These are phyloP conservation scores for Chlorodrepanis virens DNA, from an alignment of 2,113 vertebrate genomes.

Conservation along the genomic window DNA sequence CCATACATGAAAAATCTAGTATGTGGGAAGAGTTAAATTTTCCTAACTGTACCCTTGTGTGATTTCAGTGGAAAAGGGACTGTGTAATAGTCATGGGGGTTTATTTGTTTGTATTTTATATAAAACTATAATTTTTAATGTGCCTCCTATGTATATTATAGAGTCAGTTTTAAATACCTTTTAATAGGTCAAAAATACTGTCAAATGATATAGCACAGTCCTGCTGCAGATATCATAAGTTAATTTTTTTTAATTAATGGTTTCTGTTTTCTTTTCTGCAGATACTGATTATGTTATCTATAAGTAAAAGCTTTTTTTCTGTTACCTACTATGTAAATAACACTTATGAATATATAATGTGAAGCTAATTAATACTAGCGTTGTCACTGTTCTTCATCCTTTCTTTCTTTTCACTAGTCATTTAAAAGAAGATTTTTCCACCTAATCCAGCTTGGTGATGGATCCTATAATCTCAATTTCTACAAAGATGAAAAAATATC, in stretches of 20 bases:
- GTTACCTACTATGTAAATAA: not conserved
- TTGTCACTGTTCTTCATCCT: not conserved
- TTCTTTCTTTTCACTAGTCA: conserved; percentile 76
- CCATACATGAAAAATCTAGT: not conserved
- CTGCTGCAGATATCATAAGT: not conserved
- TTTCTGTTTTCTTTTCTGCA: not conserved
- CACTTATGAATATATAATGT: not conserved
- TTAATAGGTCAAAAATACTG: not conserved
- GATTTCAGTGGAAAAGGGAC: not conserved
- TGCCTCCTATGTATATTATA: not conserved
- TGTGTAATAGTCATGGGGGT: not conserved
- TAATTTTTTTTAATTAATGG: not conserved
- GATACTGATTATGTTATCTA: not conserved
- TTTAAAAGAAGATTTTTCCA: conserved; percentile 99
- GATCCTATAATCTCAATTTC: conserved; percentile 98
- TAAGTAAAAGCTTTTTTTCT: not conserved
- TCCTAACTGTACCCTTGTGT: not conserved
- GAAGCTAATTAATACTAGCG: not conserved
- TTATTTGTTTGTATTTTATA: not conserved
- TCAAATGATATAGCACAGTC: not conserved
- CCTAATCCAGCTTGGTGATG: conserved; percentile 93
- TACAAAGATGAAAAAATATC: conserved; percentile 99
- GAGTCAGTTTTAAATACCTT: not conserved
- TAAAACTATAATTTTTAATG: not conserved
- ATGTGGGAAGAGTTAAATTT: not conserved